Base-by-base conservation (phyloP, 2,888 invertebrate genomes). In the Morpho achilles region DNA sequence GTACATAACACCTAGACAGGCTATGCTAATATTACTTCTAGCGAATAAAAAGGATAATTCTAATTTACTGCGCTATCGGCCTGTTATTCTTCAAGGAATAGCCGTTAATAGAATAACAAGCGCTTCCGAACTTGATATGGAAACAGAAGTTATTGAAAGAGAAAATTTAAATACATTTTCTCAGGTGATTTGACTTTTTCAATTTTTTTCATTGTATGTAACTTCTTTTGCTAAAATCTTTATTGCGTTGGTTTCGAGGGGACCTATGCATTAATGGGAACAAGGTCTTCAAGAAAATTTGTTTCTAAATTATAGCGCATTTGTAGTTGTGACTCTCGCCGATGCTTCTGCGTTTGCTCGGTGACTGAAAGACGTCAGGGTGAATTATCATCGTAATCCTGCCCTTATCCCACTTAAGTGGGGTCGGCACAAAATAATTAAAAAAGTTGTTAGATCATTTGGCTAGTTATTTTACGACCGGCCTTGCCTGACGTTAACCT, bases 111-210 rank as follows among this genome's bases (percentile, higher is more conserved):
- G 89, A 67, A 89, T 89, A 9, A 88, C 87, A 7, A 71, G 76
- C 32, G 75, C 77, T 4, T 72, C 75, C 2, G 89, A 89, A 69
- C 70, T 89, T 41, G 86, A 89, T 59, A 82, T 86, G 83, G 88
- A 89, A 69, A 82, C 87, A 9, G 87, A 88, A 75, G 87, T 89
- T 0, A 84, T 89, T 62, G 87, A 87, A 64, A 82, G 69, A 60
- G 88, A 89, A 72, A 75, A 80, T 63, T 69, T 86, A 16, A 76
- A 77, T 62, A 74, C 71, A 61, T 59, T 73, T 41, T 66, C 73
- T n/a, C 73, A 77, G 79, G 87, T 86, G 66, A 51, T 40, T 8
- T 45, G 5, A 0, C 3, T 7, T 44, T 23, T 40, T n/a, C 0
- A 2, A 47, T 41, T 16, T n/a, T 39, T 45, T 7, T 50, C 50